Conservation (phyloP, 2,113 vertebrate genomes). For the Coregonus clupeaformis region DNA sequence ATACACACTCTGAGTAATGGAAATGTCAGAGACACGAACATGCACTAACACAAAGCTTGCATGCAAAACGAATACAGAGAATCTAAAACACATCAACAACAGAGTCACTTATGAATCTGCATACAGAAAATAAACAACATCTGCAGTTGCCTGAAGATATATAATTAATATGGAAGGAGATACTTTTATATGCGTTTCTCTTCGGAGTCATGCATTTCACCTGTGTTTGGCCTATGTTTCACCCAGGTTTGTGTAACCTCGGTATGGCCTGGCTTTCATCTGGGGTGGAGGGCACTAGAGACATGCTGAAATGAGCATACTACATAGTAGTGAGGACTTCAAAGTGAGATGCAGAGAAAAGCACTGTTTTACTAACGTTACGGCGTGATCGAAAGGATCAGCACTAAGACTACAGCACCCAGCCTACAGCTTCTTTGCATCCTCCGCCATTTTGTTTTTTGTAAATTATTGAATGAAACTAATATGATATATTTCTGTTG, state of each 20-base stretch:
- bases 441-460: conserved; percentile 18
- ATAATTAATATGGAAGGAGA: conserved; percentile 45
- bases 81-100: conserved; percentile 40
- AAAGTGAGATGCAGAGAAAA: conserved; percentile 24
- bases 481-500: conserved; percentile 61
- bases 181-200: conserved; percentile 22
- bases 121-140: conserved; percentile 49
- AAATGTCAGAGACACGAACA: conserved; percentile 35
- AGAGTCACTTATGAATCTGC: conserved; percentile 48
- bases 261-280: conserved; percentile 1
- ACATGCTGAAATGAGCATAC: conserved; percentile 33
- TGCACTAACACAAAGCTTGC: conserved; percentile 60
- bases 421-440: conserved; percentile 45
- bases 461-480: conserved; percentile 68
- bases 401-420: conserved; percentile 46
- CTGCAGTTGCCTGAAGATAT: conserved; percentile 55
- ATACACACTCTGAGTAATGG: conserved; percentile 25
- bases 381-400: conserved; percentile 40
- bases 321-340: conserved; percentile 29
- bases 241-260: conserved; percentile 37
- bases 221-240: conserved; percentile 19
- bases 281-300: conserved; percentile 22
- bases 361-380: conserved; percentile 42
- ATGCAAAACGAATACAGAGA: conserved; percentile 60
- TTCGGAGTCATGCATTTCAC: conserved; percentile 3